phyloP scores from a whole-genome alignment of 2,113 vertebrate species.

The Formicarius rufipectus region DNA sequence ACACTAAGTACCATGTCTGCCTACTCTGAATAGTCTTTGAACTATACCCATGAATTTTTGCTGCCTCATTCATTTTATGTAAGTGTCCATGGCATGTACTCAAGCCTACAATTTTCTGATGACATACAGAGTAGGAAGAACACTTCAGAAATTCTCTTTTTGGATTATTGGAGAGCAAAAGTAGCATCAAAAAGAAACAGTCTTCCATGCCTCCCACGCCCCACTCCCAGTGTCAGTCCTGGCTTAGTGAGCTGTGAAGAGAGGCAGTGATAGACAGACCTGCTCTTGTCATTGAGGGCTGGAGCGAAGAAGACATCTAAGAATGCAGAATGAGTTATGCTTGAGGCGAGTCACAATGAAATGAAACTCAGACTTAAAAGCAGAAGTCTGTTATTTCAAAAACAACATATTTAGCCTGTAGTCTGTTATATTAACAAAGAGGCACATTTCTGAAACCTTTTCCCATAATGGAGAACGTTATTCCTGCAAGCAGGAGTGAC shows the following conservation, averaged over 20 bases:
- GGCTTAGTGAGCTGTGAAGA: not conserved
- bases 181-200: not conserved
- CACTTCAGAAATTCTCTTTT: not conserved
- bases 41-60: not conserved
- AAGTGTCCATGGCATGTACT: not conserved
- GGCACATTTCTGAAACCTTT: not conserved
- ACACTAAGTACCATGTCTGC: not conserved
- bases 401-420: not conserved
- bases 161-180: not conserved
- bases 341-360: not conserved
- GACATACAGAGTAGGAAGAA: not conserved
- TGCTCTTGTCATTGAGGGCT: not conserved
- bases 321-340: not conserved
- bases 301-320: not conserved
- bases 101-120: not conserved
- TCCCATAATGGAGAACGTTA: not conserved
- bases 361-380: slow-evolving; percentile 4
- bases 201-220: not conserved
- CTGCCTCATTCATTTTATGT: not conserved
- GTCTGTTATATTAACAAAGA: not conserved
- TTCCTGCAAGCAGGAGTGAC: not conserved
- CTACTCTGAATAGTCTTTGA: not conserved
- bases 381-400: not conserved
- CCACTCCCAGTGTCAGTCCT: not conserved
- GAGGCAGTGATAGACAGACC: not conserved